Conservation (phyloP, 2,797 vertebrate genomes). For the Halcyon chelicuti region DNA sequence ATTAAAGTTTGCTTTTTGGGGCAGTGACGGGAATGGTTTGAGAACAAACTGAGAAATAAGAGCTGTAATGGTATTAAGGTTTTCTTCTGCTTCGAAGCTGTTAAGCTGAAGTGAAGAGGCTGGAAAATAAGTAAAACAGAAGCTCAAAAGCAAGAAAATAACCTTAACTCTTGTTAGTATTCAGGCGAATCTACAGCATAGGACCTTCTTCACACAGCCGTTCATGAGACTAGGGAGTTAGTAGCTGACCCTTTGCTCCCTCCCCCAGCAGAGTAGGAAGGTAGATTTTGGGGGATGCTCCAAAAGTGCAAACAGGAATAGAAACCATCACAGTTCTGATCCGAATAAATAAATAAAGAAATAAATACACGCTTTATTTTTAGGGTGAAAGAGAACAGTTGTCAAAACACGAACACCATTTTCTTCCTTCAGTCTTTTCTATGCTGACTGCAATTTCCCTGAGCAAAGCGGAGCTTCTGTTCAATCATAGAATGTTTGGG, state of each 20-base stretch:
- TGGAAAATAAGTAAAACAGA: conserved; percentile 1
- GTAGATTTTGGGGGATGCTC: neutral
- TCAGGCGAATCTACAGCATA: neutral
- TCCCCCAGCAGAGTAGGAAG: neutral
- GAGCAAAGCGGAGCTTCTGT: neutral
- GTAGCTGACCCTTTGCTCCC: neutral
- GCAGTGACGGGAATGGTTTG: neutral
- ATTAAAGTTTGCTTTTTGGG: neutral
- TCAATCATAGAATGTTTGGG: no score
- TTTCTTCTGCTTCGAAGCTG: conserved; percentile 11
- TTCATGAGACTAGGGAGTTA: neutral
- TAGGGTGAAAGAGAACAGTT: neutral
- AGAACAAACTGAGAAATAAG: conserved; percentile 19
- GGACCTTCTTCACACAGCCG: neutral
- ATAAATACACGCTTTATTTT: neutral
- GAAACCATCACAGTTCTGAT: neutral
- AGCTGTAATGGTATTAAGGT: neutral
- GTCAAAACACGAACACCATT: neutral
- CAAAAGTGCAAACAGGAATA: fast-evolving
- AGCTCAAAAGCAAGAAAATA: neutral
- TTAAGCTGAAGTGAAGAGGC: neutral
- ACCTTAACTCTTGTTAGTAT: neutral
- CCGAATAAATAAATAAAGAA: neutral
- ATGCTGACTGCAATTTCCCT: neutral
- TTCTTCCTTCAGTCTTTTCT: neutral